A percentile compares a stretch with the other conserved stretches of the same genome.
Evolutionary conservation across 2,797 vertebrate species (phyloP).

Genomic region (Phoebastria nigripes): DNA sequence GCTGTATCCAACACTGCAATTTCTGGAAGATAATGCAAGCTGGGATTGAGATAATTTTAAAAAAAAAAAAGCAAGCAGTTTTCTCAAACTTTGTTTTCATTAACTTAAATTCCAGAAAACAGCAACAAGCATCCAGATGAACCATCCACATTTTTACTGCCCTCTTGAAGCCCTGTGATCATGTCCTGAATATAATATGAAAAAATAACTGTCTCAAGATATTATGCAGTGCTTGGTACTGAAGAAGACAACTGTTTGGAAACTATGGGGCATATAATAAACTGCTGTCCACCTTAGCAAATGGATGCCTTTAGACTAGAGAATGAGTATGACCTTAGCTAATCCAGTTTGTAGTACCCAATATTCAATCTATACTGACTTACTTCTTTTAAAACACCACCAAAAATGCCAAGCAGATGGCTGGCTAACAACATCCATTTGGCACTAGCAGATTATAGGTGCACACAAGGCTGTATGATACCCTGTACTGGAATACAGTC

Average conservation of each 20-base stretch:
- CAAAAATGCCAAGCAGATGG: neutral
- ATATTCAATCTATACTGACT: neutral
- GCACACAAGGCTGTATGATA: neutral
- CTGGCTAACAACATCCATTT: neutral
- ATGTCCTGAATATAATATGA: neutral
- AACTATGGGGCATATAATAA: neutral
- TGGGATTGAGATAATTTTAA: neutral
- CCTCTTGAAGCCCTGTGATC: neutral
- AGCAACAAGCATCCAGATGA: neutral
- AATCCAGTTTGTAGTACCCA: neutral
- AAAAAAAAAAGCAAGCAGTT: neutral
- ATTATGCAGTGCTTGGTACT: neutral
- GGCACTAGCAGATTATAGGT: neutral
- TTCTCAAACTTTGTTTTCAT: constrained; percentile 15
- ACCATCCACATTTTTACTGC: neutral
- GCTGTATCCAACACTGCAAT: neutral
- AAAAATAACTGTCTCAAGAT: constrained; percentile 21
- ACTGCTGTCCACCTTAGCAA: neutral
- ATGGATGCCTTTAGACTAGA: neutral
- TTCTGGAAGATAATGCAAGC: constrained; percentile 20
- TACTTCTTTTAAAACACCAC: neutral
- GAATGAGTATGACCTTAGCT: neutral
- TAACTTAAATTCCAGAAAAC: neutral
- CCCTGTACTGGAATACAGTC: neutral
- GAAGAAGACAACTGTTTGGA: neutral